Evolutionary conservation across 2,888 invertebrate species (phyloP).

Genomic region (Amaurobius ferox): DNA sequence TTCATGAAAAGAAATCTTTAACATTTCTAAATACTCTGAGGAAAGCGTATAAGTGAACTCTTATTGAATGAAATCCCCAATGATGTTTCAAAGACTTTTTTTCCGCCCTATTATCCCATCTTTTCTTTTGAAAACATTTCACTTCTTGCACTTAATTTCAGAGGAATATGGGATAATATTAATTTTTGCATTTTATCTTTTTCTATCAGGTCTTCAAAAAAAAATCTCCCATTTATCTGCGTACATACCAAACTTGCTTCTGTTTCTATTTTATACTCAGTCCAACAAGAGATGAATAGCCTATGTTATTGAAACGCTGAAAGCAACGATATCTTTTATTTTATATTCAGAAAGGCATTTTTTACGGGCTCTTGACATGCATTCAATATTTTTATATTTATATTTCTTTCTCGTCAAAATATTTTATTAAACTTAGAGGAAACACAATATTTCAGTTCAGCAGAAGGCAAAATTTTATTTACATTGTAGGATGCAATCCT

Average conservation of each 20-base stretch:
- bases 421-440: neutral
- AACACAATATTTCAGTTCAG: constrained; percentile 6
- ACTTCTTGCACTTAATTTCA: constrained; percentile 56
- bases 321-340: constrained; percentile 45
- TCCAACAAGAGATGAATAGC: constrained; percentile 38
- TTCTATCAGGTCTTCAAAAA: constrained; percentile 22
- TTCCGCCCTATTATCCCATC: constrained; percentile 11
- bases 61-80: neutral
- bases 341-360: constrained; percentile 21
- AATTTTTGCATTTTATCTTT: constrained; percentile 57
- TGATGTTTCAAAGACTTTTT: neutral
- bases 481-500: too few species aligned
- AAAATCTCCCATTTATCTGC: constrained; percentile 51
- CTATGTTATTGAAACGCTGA: constrained; percentile 38
- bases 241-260: constrained; percentile 31
- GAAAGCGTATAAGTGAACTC: neutral
- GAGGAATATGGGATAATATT: constrained; percentile 54
- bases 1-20: neutral
- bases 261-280: constrained; percentile 3
- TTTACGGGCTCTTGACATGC: neutral
- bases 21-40: neutral
- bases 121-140: constrained; percentile 25
- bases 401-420: neutral
- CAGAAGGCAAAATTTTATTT: too few species aligned
- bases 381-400: constrained; percentile 6